Conservation (phyloP, 2,113 vertebrate genomes). For the Felis catus region DNA sequence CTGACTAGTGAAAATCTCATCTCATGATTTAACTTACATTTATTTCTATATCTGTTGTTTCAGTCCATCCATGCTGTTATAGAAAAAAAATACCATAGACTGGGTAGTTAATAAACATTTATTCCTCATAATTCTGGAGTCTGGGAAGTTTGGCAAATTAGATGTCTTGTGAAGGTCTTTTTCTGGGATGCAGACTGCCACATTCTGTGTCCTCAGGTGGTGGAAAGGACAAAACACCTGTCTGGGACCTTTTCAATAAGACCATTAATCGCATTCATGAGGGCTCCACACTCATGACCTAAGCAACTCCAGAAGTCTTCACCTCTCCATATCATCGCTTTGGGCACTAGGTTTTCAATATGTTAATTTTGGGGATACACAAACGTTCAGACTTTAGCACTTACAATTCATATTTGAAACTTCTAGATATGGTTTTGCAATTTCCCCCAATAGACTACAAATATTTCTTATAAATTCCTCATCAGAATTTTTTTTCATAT, state of each 20-base stretch:
- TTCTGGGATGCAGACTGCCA: background rate
- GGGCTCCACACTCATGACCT: background rate
- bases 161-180: background rate
- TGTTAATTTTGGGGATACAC: background rate
- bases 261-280: background rate
- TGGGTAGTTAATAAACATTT: background rate
- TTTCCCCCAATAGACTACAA: background rate
- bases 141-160: background rate
- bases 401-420: slow-evolving; percentile 25
- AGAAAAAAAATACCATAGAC: background rate
- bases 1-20: background rate
- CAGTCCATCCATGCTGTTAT: background rate
- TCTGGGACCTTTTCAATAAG: background rate
- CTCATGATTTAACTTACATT: background rate
- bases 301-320: background rate
- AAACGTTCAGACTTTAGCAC: background rate
- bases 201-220: background rate
- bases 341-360: background rate
- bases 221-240: background rate
- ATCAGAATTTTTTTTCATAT: background rate
- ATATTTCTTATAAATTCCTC: background rate
- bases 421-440: background rate
- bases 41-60: background rate
- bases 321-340: background rate
- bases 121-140: background rate